Evolutionary conservation across 2,797 vertebrate species (phyloP), one percentile per base, ranked within the genome.

Genomic region (Cichlasoma orientale): DNA sequence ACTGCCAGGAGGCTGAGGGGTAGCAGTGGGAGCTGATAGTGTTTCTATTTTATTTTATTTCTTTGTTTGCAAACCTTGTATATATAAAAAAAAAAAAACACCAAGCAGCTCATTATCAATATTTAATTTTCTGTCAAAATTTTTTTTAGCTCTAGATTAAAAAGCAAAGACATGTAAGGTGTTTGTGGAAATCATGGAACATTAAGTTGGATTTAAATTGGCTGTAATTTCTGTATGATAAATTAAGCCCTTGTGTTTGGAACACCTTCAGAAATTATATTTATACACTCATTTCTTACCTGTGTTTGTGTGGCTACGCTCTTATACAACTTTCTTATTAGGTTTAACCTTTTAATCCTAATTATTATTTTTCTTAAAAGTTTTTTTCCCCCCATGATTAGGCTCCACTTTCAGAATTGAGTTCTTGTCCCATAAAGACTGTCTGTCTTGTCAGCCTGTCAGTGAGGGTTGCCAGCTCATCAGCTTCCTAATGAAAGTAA

Each of bases 401-500:
- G 27, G 79, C 56, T 68, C 41, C 16, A 68, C 27, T 68, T 68
- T 77, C 47, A 74, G 50, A 61, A 55, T 82, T 41, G 2, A 77
- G 79, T 81, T 82, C 27, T 72, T 52, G 57, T 78, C 69, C 72
- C 70, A 52, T 31, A 71, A 50, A 81, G 73, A 72, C 72, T 72
- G 44, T 72, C 71, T 76, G 59, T 14, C 12, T 41, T 41, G 38
- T 58, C 58, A 68, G 57, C 59, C 74, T 68, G 72, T 82, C 25
- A 4, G 55, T 58, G 63, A 84, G 72, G 41, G 21, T 59, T 82
- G 33, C 31, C 69, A 74, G 71, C 71, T 90, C 77, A 85, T 89
- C 86, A 82, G 56, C 78, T 79, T 75, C 72, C 25, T 74, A 50
- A 82, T 84, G 55, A 78, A 88, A 77, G 27, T 29, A 44, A 79